A percentile compares a stretch with the other conserved stretches of the same genome.
These are phyloP conservation scores for Drosophila sp. DNA, from an alignment of 1,140 invertebrate species.

Conservation along the genomic window DNA sequence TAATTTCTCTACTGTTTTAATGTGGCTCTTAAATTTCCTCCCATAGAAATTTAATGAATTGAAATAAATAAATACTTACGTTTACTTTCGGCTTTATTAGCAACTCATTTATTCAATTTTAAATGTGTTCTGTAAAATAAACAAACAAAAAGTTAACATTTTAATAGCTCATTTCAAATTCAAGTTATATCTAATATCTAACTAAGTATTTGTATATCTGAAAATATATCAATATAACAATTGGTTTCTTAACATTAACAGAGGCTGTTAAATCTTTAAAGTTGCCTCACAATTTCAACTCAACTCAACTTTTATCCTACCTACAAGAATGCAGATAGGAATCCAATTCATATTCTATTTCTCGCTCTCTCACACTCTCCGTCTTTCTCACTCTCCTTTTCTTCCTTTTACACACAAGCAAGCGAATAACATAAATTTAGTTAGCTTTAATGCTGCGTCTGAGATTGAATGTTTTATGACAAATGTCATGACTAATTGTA, in stretches of 20 bases:
- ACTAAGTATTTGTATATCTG: too few species aligned
- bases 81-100: too few species aligned
- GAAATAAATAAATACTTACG: too few species aligned
- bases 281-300: neutral
- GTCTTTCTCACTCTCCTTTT: neutral
- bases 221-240: too few species aligned
- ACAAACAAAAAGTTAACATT: too few species aligned
- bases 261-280: neutral
- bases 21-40: too few species aligned
- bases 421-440: constrained; percentile 1
- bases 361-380: neutral
- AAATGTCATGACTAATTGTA: constrained; percentile 74
- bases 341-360: neutral
- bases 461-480: constrained; percentile 56
- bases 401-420: neutral
- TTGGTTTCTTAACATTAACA: neutral
- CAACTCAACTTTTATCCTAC: neutral
- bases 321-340: constrained; percentile 2
- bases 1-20: too few species aligned
- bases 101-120: too few species aligned
- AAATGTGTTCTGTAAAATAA: too few species aligned
- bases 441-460: constrained; percentile 34
- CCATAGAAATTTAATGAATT: too few species aligned
- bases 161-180: too few species aligned
- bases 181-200: too few species aligned